Conservation (phyloP, 1,140 invertebrate genomes). For the Hycleus cichorii region DNA sequence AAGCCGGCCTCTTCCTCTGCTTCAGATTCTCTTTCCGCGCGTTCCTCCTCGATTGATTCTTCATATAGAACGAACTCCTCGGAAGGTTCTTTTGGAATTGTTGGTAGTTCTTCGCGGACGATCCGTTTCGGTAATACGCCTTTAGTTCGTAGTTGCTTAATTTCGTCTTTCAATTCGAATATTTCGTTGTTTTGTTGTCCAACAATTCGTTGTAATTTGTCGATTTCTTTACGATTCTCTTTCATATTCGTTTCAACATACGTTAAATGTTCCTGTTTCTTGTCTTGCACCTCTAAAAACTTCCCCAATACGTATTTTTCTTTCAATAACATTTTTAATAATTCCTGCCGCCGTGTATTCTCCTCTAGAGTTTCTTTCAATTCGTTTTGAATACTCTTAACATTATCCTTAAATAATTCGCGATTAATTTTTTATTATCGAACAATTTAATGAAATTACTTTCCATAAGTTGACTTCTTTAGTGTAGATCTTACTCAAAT, state of each 20-base stretch:
- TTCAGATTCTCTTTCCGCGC: constrained; percentile 9
- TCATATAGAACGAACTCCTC: constrained; percentile 8
- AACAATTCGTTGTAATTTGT: constrained; percentile 40
- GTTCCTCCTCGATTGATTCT: constrained; percentile 3
- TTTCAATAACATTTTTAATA: constrained; percentile 48
- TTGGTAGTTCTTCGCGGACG: not conserved
- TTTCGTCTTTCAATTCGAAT: constrained; percentile 32
- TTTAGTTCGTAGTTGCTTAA: constrained; percentile 34
- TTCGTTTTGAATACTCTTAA: constrained; percentile 36
- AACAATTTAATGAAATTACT: too few species aligned
- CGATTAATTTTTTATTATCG: too few species aligned
- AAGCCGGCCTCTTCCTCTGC: not conserved
- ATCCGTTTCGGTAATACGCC: constrained; percentile 13
- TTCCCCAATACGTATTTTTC: constrained; percentile 46
- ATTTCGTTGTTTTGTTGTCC: constrained; percentile 19
- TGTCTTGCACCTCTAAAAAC: constrained; percentile 40
- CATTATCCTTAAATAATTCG: constrained; percentile 21
- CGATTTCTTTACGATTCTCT: constrained; percentile 32
- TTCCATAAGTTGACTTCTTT: constrained; percentile 37
- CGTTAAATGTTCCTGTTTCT: constrained; percentile 36
- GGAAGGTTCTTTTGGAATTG: constrained; percentile 11
- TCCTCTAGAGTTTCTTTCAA: constrained; percentile 26
- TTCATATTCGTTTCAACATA: constrained; percentile 31
- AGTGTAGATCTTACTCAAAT: constrained; percentile 42
- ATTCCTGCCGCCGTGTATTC: constrained; percentile 48